Evolutionary conservation across 2,888 invertebrate species (phyloP), one percentile per base, ranked within the genome.

Genomic region (Caenorhabditis zanzibari): DNA sequence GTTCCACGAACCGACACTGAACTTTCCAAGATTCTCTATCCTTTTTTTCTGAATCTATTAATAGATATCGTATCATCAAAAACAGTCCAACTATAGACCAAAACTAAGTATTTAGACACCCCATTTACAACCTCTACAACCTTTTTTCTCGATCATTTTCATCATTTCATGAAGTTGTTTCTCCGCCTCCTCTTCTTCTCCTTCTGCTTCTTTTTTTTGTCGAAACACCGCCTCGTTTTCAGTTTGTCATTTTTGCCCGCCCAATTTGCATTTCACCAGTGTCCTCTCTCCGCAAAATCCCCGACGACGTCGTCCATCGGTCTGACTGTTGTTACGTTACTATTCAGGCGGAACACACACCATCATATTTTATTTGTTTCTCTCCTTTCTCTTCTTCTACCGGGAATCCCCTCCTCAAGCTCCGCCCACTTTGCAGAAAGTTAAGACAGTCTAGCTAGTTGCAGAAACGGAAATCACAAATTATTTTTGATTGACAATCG

Each of bases 191-290:
- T 59, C 52, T 41, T 47, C 47, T 47, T 41, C 19, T 26, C 19
- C 22, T 72, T 32, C 35, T 44, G 16, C 32, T 54, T 54, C 54
- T 14, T 26, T 24, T 54, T 54, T 54, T 26, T 52, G 52, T 58
- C 24, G 12, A 38, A 38, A 61, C 44, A 32, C 35, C 73, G 24
- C 28, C 73, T 59, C 47, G 56, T 71, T 35, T 38, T 71, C 61
- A 54, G 54, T 24, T 54, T 19, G 26, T 24, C 54, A 63, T 49
- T 63, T 47, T 19, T 47, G 47, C 63, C 58, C 77, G n/a, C 54
- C 69, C 80, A 80, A 80, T 72, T 72, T 80, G 80, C 73, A 73
- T 80, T 72, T 80, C 59, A 73, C 80, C n/a, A 28, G 68, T 52
- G 68, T 59, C 71, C 58, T 32, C 26, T 2, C 16, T 35, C 47